These are phyloP conservation scores for Neogobius melanostomus DNA, from an alignment of 2,113 vertebrate species.

Conservation along the genomic window DNA sequence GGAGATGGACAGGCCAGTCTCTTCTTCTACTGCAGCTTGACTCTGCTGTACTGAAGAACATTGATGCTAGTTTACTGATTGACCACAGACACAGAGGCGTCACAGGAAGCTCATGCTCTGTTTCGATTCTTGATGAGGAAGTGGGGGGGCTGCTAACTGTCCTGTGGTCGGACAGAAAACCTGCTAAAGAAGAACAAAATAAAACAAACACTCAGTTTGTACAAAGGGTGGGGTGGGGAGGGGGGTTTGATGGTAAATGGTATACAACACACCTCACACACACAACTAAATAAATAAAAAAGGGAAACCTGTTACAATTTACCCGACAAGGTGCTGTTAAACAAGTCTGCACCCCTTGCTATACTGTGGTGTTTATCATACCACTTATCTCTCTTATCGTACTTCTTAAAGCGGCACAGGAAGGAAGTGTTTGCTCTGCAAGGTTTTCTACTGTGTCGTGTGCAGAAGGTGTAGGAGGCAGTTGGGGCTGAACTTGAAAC, in stretches of 20 bases:
- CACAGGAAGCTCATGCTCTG: constrained; percentile 62
- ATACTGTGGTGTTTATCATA: constrained; percentile 24
- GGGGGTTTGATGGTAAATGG: constrained; percentile 9
- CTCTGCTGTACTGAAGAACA: constrained; percentile 20
- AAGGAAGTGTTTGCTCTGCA: constrained; percentile 71
- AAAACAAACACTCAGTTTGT: constrained; percentile 22
- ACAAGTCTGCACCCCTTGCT: constrained; percentile 11
- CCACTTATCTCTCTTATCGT: constrained; percentile 67
- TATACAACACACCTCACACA: constrained; percentile 9
- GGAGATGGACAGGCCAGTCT: constrained; percentile 5
- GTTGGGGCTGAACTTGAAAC: constrained; percentile 42
- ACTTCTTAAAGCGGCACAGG: constrained; percentile 71
- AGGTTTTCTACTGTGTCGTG: constrained; percentile 33
- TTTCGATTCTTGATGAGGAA: constrained; percentile 64
- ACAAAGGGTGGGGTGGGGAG: background rate
- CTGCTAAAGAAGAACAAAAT: constrained; percentile 41
- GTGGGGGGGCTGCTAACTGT: constrained; percentile 53
- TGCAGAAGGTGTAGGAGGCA: constrained; percentile 28
- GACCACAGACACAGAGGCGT: constrained; percentile 59
- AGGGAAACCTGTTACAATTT: constrained; percentile 1
- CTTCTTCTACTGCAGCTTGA: constrained; percentile 24
- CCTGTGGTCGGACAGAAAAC: constrained; percentile 60
- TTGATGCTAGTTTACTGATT: constrained; percentile 41
- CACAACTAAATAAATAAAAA: constrained; percentile 11
- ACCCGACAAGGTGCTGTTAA: background rate